A percentile compares a stretch with the other conserved stretches of the same genome.
Evolutionary conservation across 2,888 invertebrate species (phyloP).

Genomic region (Lycocerus yunnanus): DNA sequence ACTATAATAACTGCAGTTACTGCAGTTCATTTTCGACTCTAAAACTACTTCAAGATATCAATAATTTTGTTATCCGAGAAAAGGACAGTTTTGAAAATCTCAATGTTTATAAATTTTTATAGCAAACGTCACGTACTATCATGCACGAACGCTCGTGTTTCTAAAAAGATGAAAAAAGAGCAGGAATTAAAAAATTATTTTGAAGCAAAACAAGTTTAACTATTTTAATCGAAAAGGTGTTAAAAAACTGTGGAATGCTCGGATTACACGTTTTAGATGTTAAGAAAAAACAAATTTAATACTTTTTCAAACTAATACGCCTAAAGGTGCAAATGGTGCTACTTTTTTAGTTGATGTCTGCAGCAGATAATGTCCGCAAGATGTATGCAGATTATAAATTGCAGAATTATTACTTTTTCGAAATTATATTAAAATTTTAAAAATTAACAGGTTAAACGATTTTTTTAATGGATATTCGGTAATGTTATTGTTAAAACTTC

Average conservation of each 20-base stretch:
- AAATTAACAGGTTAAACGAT: no score
- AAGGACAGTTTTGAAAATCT: not conserved
- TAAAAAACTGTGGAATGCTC: not conserved
- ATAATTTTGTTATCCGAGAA: not conserved
- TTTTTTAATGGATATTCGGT: no score
- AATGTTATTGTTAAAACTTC: no score
- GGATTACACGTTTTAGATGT: not conserved
- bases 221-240: not conserved
- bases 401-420: no score
- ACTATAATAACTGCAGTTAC: no score
- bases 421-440: no score
- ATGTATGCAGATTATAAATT: no score
- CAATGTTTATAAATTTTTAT: not conserved
- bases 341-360: not conserved
- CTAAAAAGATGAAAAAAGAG: not conserved
- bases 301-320: not conserved
- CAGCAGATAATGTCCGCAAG: no score
- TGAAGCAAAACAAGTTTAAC: not conserved
- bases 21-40: not conserved
- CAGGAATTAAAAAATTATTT: not conserved
- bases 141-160: conserved; percentile 20
- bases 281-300: not conserved
- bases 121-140: conserved; percentile 18
- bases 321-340: not conserved
- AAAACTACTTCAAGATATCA: not conserved